A percentile compares a stretch with the other conserved stretches of the same genome.
phyloP scores from a whole-genome alignment of 2,797 vertebrate genomes.

The Phalanger gymnotis region DNA sequence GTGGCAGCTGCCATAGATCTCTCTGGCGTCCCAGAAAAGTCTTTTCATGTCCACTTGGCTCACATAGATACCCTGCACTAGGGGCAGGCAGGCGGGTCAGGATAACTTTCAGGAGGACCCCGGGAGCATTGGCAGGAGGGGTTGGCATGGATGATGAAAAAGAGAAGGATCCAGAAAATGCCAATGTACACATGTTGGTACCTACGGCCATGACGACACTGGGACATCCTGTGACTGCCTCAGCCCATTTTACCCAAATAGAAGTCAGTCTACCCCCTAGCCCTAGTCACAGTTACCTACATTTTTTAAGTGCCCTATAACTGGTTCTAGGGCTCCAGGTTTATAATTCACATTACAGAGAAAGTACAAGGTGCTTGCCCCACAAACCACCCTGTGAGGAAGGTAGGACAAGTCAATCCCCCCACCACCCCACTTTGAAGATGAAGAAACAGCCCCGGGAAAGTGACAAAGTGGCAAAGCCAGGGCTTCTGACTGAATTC shows the following conservation, averaged over 20 bases:
- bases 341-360: background rate
- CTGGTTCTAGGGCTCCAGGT: background rate
- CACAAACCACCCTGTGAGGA: background rate
- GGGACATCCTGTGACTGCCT: background rate
- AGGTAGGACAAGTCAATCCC: background rate
- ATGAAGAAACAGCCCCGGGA: background rate
- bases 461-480: background rate
- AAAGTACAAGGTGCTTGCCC: background rate
- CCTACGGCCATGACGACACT: background rate
- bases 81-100: background rate
- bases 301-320: background rate
- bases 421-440: background rate
- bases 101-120: too few species aligned
- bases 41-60: background rate
- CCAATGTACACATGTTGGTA: fast-evolving
- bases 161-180: background rate
- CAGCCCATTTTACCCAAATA: background rate
- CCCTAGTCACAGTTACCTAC: background rate
- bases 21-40: background rate
- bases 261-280: background rate
- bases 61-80: background rate
- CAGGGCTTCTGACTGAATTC: background rate
- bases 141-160: background rate
- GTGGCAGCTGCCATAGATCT: background rate
- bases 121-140: background rate